A percentile compares a stretch with the other conserved stretches of the same genome.
phyloP scores from a whole-genome alignment of 2,888 invertebrate genomes.

The Homarus gammarus region DNA sequence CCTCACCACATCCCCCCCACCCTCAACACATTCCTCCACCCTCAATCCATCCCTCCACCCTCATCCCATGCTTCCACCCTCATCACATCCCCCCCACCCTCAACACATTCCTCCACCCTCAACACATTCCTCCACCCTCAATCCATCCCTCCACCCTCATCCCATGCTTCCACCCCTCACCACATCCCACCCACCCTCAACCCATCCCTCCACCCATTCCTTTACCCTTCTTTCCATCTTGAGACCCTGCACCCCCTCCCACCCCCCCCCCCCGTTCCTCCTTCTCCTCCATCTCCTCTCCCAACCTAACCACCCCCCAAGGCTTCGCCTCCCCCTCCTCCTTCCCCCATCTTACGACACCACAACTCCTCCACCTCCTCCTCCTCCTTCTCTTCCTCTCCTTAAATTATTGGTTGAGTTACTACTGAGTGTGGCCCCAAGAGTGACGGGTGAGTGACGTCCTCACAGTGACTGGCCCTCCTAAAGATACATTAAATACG shows the following conservation, averaged over 20 bases:
- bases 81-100: too few relatives aligned
- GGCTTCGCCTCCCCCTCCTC: background rate
- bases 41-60: too few relatives aligned
- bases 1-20: too few relatives aligned
- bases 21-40: too few relatives aligned
- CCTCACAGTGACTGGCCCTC: background rate
- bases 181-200: too few relatives aligned
- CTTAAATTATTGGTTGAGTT: background rate
- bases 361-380: background rate
- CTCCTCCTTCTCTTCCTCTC: background rate
- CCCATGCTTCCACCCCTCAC: too few relatives aligned
- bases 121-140: background rate
- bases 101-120: too few relatives aligned
- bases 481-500: slow-evolving; percentile 54
- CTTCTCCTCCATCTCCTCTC: background rate
- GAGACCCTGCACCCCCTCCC: too few relatives aligned
- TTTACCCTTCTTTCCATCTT: too few relatives aligned
- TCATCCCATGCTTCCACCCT: too few relatives aligned
- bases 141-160: too few relatives aligned
- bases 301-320: background rate
- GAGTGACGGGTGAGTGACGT: background rate
- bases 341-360: too few relatives aligned
- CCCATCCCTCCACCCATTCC: background rate
- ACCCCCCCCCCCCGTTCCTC: background rate
- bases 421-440: background rate